phyloP scores from a whole-genome alignment of 2,113 vertebrate genomes.

The Hyaena hyaena region DNA sequence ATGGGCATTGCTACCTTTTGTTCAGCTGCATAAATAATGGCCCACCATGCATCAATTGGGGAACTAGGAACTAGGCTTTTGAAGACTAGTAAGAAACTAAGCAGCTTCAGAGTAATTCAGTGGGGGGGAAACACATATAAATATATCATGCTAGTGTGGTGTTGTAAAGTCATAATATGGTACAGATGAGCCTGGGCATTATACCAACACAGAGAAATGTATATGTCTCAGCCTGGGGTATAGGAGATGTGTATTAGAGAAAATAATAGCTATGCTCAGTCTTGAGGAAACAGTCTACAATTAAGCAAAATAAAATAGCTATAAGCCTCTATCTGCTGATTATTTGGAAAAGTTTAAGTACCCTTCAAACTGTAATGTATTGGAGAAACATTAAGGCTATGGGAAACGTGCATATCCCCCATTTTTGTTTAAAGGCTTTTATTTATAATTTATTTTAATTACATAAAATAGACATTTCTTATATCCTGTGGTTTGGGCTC shows the following conservation, averaged over 20 bases:
- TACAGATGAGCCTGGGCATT: not conserved
- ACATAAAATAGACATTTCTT: not conserved
- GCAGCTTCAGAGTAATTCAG: not conserved
- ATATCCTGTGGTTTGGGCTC: not conserved
- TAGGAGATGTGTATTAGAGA: not conserved
- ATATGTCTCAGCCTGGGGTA: not conserved
- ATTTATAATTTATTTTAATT: not conserved
- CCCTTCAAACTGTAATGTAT: not conserved
- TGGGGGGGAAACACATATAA: not conserved
- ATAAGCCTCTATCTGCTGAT: not conserved
- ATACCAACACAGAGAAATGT: not conserved
- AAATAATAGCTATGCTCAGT: not conserved
- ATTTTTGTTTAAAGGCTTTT: conserved; percentile 39
- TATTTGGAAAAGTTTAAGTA: conserved; percentile 6
- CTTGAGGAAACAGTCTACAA: not conserved
- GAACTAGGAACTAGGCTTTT: not conserved
- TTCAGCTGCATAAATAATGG: not conserved
- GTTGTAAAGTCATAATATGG: not conserved
- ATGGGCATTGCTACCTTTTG: not conserved
- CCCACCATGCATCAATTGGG: not conserved
- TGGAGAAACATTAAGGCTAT: not conserved
- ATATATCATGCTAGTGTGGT: not conserved
- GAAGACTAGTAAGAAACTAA: not conserved
- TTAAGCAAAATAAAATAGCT: not conserved
- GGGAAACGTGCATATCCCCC: not conserved